A percentile compares a stretch with the other conserved stretches of the same genome.
Conservation (phyloP, 2,113 vertebrate species). For the Hemibagrus wyckioides region DNA sequence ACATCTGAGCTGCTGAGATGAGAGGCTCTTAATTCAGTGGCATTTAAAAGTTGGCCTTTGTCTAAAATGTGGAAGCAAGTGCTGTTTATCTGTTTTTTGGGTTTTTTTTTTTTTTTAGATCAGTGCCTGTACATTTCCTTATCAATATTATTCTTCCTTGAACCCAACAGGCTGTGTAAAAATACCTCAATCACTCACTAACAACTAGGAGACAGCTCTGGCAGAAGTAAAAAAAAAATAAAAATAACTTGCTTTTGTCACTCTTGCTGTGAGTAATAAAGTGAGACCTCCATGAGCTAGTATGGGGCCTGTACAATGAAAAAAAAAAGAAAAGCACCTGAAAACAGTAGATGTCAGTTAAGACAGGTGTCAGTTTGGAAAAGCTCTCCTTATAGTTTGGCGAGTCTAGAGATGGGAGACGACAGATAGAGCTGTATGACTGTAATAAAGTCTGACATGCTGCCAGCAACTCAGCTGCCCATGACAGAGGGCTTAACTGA, state of each 20-base stretch:
- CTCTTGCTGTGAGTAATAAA: not conserved
- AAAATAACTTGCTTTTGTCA: not conserved
- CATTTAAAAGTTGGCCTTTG: not conserved
- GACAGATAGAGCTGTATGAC: constrained; percentile 53
- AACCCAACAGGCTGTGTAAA: not conserved
- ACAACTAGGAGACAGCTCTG: not conserved
- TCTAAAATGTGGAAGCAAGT: not conserved
- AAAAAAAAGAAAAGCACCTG: not conserved
- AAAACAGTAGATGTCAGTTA: constrained; percentile 27
- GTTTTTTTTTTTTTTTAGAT: not conserved
- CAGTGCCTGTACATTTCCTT: constrained; percentile 7
- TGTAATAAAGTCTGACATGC: constrained; percentile 50
- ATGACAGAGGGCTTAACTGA: constrained; percentile 31
- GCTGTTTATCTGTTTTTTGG: not conserved
- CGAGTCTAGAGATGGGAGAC: constrained; percentile 12
- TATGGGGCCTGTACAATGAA: not conserved
- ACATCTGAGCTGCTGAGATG: constrained; percentile 17
- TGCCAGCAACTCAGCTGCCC: constrained; percentile 46
- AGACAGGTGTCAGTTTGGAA: constrained; percentile 29
- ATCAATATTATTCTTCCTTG: not conserved
- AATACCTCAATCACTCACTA: constrained; percentile 12
- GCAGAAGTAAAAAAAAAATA: not conserved
- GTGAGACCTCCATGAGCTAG: not conserved
- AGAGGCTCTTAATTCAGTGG: constrained; percentile 1
- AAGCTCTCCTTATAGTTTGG: constrained; percentile 13